A percentile compares a stretch with the other conserved stretches of the same genome.
Evolutionary conservation across 2,888 invertebrate species (phyloP).

Genomic region (Ferrisia virgata): DNA sequence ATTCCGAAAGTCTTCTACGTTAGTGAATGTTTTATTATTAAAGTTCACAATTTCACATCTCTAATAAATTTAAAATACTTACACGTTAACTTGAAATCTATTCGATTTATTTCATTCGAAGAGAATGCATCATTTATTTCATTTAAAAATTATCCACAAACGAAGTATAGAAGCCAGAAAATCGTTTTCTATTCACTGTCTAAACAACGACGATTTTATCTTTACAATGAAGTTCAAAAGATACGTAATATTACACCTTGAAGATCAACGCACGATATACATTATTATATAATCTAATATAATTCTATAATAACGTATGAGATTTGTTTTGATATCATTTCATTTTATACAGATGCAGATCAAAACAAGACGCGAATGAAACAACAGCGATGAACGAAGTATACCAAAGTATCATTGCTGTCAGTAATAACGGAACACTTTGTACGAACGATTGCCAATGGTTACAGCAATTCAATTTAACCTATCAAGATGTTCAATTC

Average conservation of each 20-base stretch:
- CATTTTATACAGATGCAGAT: not conserved
- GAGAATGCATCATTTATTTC: no score
- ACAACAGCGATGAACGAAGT: not conserved
- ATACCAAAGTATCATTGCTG: not conserved
- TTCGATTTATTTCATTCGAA: not conserved
- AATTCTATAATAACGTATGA: no score
- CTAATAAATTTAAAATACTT: not conserved
- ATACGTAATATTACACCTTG: no score
- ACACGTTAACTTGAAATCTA: not conserved
- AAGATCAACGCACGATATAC: no score
- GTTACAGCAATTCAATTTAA: conserved; percentile 21
- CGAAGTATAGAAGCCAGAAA: no score
- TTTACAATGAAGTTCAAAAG: no score
- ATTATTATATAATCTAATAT: no score
- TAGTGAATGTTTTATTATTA: not conserved
- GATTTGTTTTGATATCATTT: no score
- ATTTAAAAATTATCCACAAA: no score
- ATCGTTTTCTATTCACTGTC: no score
- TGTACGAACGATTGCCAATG: not conserved
- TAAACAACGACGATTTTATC: no score
- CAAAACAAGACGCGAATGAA: no score
- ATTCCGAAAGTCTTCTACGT: not conserved
- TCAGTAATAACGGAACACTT: not conserved
- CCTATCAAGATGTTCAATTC: conserved; percentile 9
- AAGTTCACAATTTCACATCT: not conserved